Evolutionary conservation across 2,113 vertebrate genomes (phyloP).

Genomic region (Odobenus rosmarus): DNA sequence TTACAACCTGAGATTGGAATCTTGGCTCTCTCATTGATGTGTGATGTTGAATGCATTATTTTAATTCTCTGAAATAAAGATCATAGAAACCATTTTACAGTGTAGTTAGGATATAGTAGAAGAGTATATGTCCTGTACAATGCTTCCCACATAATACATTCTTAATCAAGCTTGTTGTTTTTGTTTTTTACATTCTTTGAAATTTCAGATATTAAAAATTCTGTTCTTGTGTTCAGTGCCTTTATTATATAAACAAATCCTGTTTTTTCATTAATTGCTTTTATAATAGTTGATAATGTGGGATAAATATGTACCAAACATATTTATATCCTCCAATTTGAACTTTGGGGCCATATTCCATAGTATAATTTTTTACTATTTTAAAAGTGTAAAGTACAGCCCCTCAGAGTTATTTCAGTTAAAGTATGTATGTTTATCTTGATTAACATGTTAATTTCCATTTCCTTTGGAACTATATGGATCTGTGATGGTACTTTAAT

Average conservation of each 20-base stretch:
- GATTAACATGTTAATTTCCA: neutral
- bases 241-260: constrained; percentile 12
- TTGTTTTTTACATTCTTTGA: neutral
- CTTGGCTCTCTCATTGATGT: neutral
- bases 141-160: neutral
- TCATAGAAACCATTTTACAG: neutral
- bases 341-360: neutral
- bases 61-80: constrained; percentile 36
- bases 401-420: constrained; percentile 14
- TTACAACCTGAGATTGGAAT: neutral
- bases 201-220: constrained; percentile 13
- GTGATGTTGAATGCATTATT: constrained; percentile 32
- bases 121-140: neutral
- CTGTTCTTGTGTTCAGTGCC: neutral
- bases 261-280: neutral
- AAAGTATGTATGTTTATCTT: constrained; percentile 28
- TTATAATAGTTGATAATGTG: neutral
- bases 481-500: neutral
- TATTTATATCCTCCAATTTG: neutral
- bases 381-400: neutral
- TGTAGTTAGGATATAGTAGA: neutral
- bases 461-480: neutral
- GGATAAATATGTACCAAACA: neutral
- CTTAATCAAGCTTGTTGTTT: neutral
- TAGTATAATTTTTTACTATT: neutral